Conservation (phyloP, 2,113 vertebrate species). For the Neolamprologus variostigma region DNA sequence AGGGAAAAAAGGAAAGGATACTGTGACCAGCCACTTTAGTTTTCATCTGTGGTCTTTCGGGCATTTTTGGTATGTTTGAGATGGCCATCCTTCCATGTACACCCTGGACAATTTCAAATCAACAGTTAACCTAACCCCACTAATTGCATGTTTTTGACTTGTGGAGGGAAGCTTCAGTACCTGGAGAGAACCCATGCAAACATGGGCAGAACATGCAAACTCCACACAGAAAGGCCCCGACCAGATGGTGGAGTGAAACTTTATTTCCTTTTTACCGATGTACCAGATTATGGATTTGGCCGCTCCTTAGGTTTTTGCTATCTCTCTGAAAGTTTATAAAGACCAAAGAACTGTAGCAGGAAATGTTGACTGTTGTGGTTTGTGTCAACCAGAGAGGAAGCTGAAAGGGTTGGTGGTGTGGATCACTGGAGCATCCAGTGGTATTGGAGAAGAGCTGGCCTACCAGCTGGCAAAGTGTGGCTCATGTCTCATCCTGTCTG, state of each 20-base stretch:
- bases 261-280: background rate
- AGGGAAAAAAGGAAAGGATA: background rate
- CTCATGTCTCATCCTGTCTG: conserved; percentile 81
- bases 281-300: background rate
- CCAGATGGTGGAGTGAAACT: background rate
- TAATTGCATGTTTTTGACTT: background rate
- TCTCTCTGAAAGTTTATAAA: background rate
- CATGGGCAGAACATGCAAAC: background rate
- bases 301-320: background rate
- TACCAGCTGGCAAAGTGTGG: conserved; percentile 58
- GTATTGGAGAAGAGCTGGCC: conserved; percentile 81
- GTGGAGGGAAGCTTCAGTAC: background rate
- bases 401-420: conserved; percentile 84
- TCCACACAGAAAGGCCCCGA: background rate
- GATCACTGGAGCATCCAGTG: conserved; percentile 94
- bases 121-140: background rate
- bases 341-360: background rate
- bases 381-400: conserved; percentile 67
- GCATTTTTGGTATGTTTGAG: background rate
- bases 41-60: background rate
- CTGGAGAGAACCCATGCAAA: background rate
- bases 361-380: background rate
- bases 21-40: background rate
- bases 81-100: background rate
- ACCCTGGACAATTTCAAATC: background rate